Evolutionary conservation across 2,797 vertebrate genomes (phyloP).

Genomic region (Channallabes apus): DNA sequence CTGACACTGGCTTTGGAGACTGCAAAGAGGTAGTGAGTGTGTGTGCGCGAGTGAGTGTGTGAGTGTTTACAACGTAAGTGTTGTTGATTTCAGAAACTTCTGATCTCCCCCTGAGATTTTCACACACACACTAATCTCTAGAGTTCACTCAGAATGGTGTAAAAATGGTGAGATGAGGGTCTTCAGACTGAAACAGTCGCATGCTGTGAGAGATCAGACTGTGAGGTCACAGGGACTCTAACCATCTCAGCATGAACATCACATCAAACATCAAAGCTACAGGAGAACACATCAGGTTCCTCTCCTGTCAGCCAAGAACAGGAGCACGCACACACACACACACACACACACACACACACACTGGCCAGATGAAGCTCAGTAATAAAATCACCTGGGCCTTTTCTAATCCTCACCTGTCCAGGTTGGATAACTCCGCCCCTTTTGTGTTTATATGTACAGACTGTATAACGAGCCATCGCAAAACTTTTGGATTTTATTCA

Average conservation of each 20-base stretch:
- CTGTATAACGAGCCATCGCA: not conserved
- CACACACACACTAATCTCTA: too few species aligned
- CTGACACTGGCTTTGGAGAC: constrained; percentile 83
- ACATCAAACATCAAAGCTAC: not conserved
- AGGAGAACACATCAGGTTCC: not conserved
- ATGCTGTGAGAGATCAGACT: too few species aligned
- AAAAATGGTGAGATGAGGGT: too few species aligned
- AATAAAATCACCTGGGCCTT: not conserved
- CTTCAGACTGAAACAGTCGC: too few species aligned
- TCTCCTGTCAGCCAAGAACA: not conserved
- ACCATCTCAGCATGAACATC: not conserved
- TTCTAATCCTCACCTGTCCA: not conserved
- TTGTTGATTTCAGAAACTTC: too few species aligned
- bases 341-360: not conserved
- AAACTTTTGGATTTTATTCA: not conserved
- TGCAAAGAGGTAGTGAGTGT: constrained; percentile 72
- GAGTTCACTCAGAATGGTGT: too few species aligned
- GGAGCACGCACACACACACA: too few species aligned
- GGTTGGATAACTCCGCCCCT: not conserved
- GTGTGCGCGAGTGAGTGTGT: constrained; percentile 67
- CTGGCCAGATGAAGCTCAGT: not conserved
- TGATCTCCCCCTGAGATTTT: too few species aligned
- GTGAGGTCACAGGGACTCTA: too few species aligned
- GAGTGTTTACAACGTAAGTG: constrained; percentile 73
- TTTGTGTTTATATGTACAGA: not conserved